These are phyloP conservation scores for Taenaris catops DNA, from an alignment of 2,888 invertebrate species.

Conservation along the genomic window DNA sequence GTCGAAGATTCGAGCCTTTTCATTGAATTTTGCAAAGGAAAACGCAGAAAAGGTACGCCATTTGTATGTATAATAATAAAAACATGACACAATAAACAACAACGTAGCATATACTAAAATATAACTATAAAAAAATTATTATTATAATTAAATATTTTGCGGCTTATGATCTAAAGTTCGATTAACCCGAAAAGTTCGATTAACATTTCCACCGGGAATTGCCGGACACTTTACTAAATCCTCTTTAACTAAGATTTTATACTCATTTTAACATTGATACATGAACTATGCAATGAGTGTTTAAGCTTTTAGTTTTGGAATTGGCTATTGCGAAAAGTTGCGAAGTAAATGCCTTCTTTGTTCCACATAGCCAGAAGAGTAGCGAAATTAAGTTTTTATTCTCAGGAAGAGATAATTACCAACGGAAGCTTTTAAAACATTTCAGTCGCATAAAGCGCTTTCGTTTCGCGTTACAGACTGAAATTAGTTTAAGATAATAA, in stretches of 20 bases:
- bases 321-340: conserved; percentile 41
- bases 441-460: background rate
- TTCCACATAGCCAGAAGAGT: conserved; percentile 20
- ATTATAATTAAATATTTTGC: conserved; percentile 8
- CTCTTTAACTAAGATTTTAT: conserved; percentile 22
- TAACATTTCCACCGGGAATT: conserved; percentile 50
- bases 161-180: conserved; percentile 26
- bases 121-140: background rate
- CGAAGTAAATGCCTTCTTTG: conserved; percentile 29
- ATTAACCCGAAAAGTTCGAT: conserved; percentile 56
- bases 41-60: too few relatives aligned
- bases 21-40: too few relatives aligned
- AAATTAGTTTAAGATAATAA: too few relatives aligned
- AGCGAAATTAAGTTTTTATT: conserved; percentile 20
- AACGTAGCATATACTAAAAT: too few relatives aligned
- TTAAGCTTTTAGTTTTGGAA: conserved; percentile 41
- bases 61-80: too few relatives aligned
- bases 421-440: conserved; percentile 4
- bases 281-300: conserved; percentile 40
- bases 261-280: conserved; percentile 28
- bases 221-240: conserved; percentile 37
- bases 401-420: conserved; percentile 14
- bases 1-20: too few relatives aligned
- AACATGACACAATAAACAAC: too few relatives aligned
- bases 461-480: background rate